Conservation (phyloP, 2,113 vertebrate genomes). For the Datnioides undecimradiatus region DNA sequence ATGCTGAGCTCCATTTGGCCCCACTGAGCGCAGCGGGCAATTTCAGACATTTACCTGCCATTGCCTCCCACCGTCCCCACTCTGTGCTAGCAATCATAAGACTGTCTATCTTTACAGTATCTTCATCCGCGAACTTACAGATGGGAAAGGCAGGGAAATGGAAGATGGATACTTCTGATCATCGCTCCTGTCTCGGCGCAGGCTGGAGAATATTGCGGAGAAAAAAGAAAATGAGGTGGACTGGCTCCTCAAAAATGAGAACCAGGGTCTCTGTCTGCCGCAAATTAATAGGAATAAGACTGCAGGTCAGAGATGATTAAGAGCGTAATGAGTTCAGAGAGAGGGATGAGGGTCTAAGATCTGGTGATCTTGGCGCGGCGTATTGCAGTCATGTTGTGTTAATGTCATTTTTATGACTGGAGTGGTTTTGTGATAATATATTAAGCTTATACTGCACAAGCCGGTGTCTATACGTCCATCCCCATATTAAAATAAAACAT, state of each 20-base stretch:
- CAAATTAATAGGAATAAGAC: conserved; percentile 32
- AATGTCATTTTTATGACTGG: conserved; percentile 9
- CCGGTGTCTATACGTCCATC: too few relatives aligned
- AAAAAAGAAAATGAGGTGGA: conserved; percentile 23
- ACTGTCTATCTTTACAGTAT: conserved; percentile 26
- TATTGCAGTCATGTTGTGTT: neutral
- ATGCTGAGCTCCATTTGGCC: conserved; percentile 54
- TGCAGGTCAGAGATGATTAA: conserved; percentile 52
- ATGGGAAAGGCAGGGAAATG: conserved; percentile 18
- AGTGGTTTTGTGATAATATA: neutral
- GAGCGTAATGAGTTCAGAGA: conserved; percentile 35
- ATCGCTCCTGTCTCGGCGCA: conserved; percentile 11
- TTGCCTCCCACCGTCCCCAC: conserved; percentile 18
- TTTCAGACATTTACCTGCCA: conserved; percentile 53
- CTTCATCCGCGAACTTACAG: conserved; percentile 24
- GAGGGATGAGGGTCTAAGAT: neutral
- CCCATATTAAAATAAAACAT: too few relatives aligned
- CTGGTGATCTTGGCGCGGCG: neutral
- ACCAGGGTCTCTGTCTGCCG: conserved; percentile 24
- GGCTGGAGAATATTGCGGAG: conserved; percentile 15
- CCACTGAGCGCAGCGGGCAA: conserved; percentile 47
- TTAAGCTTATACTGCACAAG: neutral
- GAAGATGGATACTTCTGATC: conserved; percentile 47
- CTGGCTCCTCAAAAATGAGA: conserved; percentile 21
- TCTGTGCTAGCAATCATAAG: conserved; percentile 10